These are phyloP conservation scores for Glomeris maerens DNA, from an alignment of 1,140 invertebrate genomes.

Conservation along the genomic window DNA sequence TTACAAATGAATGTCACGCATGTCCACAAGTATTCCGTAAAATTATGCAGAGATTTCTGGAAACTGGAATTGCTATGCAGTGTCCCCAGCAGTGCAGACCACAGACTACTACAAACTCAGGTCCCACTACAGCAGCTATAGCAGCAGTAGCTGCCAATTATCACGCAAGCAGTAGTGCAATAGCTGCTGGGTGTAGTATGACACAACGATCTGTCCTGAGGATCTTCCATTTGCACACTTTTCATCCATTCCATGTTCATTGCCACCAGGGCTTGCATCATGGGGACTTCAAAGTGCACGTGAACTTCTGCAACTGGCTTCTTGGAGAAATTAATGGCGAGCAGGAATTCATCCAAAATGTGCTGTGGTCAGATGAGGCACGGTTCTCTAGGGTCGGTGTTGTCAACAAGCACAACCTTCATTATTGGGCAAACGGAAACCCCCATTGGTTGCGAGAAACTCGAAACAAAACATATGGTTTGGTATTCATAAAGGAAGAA, in stretches of 20 bases:
- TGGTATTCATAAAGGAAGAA: not conserved
- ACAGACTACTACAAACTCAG: not conserved
- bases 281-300: not conserved
- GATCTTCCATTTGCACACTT: not conserved
- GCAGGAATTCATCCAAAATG: not conserved
- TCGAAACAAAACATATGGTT: constrained; percentile 7
- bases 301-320: constrained; percentile 8
- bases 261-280: not conserved
- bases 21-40: too few relatives aligned
- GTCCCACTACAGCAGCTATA: not conserved
- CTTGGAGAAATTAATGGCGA: constrained; percentile 1
- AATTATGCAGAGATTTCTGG: too few relatives aligned
- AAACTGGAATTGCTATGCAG: too few relatives aligned
- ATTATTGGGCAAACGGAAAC: constrained; percentile 6
- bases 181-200: not conserved
- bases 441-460: not conserved
- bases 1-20: too few relatives aligned
- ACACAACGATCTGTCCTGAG: not conserved
- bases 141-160: not conserved
- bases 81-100: not conserved
- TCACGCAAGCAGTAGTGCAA: not conserved
- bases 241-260: constrained; percentile 5
- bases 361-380: constrained; percentile 4
- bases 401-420: constrained; percentile 1
- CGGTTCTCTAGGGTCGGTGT: constrained; percentile 1